Evolutionary conservation across 2,797 vertebrate genomes (phyloP).

Genomic region (Rhinella marina): DNA sequence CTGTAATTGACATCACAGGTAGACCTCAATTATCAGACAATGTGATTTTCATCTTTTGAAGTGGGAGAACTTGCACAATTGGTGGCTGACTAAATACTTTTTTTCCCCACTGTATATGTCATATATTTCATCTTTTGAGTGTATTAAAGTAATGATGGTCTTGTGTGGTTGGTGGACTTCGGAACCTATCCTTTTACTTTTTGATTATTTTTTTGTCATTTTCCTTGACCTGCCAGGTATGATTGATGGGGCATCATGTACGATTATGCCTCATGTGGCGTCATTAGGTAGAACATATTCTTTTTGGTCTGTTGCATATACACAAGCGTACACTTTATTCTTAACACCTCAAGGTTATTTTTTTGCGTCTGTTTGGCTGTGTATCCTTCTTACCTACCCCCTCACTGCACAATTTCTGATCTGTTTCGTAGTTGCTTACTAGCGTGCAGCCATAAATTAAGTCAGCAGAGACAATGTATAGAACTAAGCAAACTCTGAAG

Average conservation of each 20-base stretch:
- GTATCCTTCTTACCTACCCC: not conserved
- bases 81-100: too few species aligned
- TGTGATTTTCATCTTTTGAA: too few species aligned
- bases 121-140: too few species aligned
- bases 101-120: too few species aligned
- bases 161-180: not conserved
- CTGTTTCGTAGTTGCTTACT: not conserved
- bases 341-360: not conserved
- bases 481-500: not conserved
- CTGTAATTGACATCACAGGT: too few species aligned
- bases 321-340: not conserved
- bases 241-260: not conserved
- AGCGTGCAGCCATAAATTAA: not conserved
- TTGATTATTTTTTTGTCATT: not conserved
- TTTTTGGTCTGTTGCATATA: not conserved
- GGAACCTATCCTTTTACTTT: not conserved
- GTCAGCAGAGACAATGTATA: slow-evolving; percentile 5
- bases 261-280: not conserved
- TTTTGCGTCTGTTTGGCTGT: not conserved
- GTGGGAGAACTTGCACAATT: too few species aligned
- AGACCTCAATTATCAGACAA: too few species aligned
- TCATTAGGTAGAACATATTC: slow-evolving; percentile 5
- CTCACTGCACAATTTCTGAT: not conserved
- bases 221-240: not conserved
- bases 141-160: not conserved